A percentile compares a stretch with the other conserved stretches of the same genome.
Evolutionary conservation across 37 sponge, comb jelly and placozoan genomes (phyloP).

Genomic region (Cladorhizidae sp.): DNA sequence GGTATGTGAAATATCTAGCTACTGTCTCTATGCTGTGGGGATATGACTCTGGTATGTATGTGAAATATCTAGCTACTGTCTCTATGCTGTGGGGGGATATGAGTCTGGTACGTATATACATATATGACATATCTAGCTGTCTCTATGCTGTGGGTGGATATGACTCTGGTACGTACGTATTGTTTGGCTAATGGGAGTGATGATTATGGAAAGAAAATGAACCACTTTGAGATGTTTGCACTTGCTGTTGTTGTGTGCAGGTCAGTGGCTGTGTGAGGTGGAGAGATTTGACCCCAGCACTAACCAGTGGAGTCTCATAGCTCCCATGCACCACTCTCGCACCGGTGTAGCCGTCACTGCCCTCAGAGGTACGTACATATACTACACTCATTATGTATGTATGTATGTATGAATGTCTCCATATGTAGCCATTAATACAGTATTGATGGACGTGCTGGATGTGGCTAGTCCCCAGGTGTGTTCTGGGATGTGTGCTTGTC

Average conservation of each 20-base stretch:
- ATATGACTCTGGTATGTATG: not conserved
- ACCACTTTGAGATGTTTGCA: not conserved
- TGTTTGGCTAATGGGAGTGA: not conserved
- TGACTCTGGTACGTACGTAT: not conserved
- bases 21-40: constrained; percentile 65
- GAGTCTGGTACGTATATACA: no score
- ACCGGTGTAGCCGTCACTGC: constrained; percentile 93
- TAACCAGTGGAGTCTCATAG: constrained; percentile 83
- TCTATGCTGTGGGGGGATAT: no score
- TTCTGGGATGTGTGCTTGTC: no score
- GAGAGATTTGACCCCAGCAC: constrained; percentile 78
- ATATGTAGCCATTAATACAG: not conserved
- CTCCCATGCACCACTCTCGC: constrained; percentile 83
- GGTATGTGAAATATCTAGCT: not conserved
- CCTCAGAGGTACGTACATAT: constrained; percentile 71
- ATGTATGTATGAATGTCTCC: not conserved
- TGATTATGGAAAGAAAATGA: not conserved
- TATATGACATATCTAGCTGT: no score
- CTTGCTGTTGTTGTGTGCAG: constrained; percentile 19
- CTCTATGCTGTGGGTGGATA: not conserved
- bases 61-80: no score
- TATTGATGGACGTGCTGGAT: not conserved
- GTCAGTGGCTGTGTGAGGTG: constrained; percentile 94
- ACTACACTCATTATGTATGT: no score
- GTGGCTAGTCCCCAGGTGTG: no score